Evolutionary conservation across 2,797 vertebrate genomes (phyloP).

Genomic region (Silurus aristotelis): DNA sequence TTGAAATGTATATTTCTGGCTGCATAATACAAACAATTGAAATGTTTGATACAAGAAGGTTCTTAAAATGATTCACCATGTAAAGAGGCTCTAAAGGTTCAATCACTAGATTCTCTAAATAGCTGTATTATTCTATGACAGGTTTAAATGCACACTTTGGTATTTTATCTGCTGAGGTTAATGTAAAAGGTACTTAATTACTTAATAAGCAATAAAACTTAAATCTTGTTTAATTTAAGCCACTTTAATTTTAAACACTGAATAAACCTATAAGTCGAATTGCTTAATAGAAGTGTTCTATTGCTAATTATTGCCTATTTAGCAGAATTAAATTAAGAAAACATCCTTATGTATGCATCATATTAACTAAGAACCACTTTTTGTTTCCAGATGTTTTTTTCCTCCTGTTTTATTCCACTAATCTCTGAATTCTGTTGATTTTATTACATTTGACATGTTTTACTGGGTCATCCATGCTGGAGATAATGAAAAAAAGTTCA

Average conservation of each 20-base stretch:
- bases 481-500: background rate
- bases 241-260: background rate
- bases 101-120: background rate
- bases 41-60: background rate
- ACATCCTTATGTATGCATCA: background rate
- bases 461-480: background rate
- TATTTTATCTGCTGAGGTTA: background rate
- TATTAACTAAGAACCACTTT: background rate
- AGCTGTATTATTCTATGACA: background rate
- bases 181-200: background rate
- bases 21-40: background rate
- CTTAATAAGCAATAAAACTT: too few relatives aligned
- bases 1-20: background rate
- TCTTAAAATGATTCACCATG: background rate
- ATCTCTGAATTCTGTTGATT: background rate
- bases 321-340: background rate
- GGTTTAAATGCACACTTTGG: background rate
- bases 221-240: background rate
- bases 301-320: background rate
- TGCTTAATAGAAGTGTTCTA: background rate
- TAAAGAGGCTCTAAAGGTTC: background rate
- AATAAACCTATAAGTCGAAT: background rate
- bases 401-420: background rate
- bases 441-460: background rate
- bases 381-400: background rate